Evolutionary conservation across 2,888 invertebrate species (phyloP).

Genomic region (Zygogramma bicolorata): DNA sequence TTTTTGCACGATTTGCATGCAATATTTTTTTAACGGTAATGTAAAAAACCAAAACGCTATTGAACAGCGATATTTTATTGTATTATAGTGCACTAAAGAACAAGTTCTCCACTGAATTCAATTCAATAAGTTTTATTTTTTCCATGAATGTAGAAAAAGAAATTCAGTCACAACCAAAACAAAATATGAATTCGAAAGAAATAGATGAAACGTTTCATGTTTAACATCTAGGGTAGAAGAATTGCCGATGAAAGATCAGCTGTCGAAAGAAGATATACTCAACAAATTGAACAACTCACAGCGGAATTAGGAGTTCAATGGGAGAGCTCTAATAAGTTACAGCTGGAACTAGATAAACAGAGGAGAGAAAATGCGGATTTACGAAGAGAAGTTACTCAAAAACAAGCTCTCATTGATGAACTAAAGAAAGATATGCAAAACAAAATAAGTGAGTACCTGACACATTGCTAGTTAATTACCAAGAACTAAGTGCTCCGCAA

Average conservation of each 20-base stretch:
- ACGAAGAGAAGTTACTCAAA: slow-evolving; percentile 82
- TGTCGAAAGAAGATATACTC: slow-evolving; percentile 79
- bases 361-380: slow-evolving; percentile 81
- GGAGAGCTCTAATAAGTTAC: slow-evolving; percentile 82
- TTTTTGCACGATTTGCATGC: too few relatives aligned
- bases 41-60: too few relatives aligned
- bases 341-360: slow-evolving; percentile 83
- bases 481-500: too few relatives aligned
- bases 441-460: slow-evolving; percentile 77
- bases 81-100: too few relatives aligned
- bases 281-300: slow-evolving; percentile 81
- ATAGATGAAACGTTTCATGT: neutral
- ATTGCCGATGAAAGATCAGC: slow-evolving; percentile 79
- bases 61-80: too few relatives aligned
- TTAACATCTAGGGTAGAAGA: slow-evolving; percentile 67
- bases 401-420: slow-evolving; percentile 81
- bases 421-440: slow-evolving; percentile 83
- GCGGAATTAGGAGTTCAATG: slow-evolving; percentile 84
- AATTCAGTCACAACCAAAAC: too few relatives aligned
- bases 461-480: too few relatives aligned
- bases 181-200: too few relatives aligned
- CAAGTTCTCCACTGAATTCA: too few relatives aligned
- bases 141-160: too few relatives aligned
- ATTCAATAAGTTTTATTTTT: too few relatives aligned
- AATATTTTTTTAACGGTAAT: too few relatives aligned